Conservation (phyloP, 2,797 vertebrate genomes). For the Pangasius mekongensis region DNA sequence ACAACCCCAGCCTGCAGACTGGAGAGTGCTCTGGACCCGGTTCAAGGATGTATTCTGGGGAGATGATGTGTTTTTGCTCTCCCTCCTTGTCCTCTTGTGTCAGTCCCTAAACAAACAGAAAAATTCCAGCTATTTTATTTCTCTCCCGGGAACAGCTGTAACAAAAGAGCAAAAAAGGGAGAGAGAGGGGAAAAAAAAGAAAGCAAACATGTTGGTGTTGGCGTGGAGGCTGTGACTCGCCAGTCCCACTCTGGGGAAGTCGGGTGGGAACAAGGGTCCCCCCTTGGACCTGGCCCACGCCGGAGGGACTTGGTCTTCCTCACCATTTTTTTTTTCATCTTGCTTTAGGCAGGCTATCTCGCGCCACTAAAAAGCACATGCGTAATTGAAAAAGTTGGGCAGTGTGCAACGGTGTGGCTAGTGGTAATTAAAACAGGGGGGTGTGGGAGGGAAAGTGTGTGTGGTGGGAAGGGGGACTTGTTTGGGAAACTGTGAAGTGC, state of each 20-base stretch:
- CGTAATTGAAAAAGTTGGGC: constrained; percentile 63
- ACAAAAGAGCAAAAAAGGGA: constrained; percentile 76
- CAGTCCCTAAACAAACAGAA: constrained; percentile 76
- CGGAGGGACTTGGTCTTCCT: constrained; percentile 45
- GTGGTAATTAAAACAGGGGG: constrained; percentile 54
- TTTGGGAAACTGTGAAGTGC: constrained; percentile 84
- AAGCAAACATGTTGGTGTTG: constrained; percentile 81
- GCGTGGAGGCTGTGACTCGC: constrained; percentile 60
- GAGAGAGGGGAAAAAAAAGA: constrained; percentile 45
- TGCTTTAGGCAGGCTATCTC: constrained; percentile 44
- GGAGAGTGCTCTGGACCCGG: constrained; percentile 69
- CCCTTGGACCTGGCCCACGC: constrained; percentile 46
- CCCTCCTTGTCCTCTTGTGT: constrained; percentile 63
- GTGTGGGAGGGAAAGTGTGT: constrained; percentile 38
- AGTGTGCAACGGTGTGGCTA: constrained; percentile 56
- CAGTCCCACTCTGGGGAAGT: constrained; percentile 53
- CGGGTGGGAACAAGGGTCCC: constrained; percentile 54
- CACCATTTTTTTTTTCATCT: constrained; percentile 20
- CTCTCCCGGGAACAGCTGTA: constrained; percentile 74
- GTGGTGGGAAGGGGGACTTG: constrained; percentile 71
- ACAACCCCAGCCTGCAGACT: constrained; percentile 57
- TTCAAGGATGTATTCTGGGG: constrained; percentile 79
- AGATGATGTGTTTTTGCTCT: constrained; percentile 65
- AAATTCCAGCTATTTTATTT: constrained; percentile 76
- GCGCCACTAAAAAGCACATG: constrained; percentile 57